Evolutionary conservation across 2,888 invertebrate genomes (phyloP).

Genomic region (Resseliella maxima): DNA sequence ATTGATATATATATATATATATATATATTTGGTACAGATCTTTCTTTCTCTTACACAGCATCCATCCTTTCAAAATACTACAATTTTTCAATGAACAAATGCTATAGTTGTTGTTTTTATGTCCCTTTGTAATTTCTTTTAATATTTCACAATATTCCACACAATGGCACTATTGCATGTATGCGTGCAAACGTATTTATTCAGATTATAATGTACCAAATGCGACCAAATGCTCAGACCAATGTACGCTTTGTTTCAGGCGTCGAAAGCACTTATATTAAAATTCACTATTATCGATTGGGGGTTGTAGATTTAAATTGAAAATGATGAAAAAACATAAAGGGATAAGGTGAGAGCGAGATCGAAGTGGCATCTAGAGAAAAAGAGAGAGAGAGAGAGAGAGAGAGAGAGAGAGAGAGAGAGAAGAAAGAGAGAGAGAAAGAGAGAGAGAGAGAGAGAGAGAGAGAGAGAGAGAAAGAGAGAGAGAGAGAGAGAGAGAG

Average conservation of each 20-base stretch:
- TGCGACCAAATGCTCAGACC: constrained; percentile 1
- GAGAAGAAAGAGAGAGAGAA: no score
- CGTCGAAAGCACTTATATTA: constrained; percentile 34
- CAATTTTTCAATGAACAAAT: constrained; percentile 33
- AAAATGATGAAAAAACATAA: no score
- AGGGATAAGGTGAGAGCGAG: no score
- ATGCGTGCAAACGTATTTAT: neutral
- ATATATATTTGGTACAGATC: neutral
- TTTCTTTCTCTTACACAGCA: constrained; percentile 24
- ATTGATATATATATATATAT: no score
- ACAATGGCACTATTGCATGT: neutral
- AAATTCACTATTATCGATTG: constrained; percentile 33
- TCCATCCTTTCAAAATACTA: neutral
- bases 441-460: no score
- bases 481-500: no score
- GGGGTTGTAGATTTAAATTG: neutral
- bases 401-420: no score
- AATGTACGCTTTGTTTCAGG: constrained; percentile 3
- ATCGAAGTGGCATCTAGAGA: neutral
- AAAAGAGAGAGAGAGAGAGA: no score
- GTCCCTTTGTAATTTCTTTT: constrained; percentile 3
- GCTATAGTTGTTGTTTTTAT: constrained; percentile 28
- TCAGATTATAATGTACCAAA: constrained; percentile 42
- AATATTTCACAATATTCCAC: constrained; percentile 38
- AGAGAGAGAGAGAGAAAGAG: no score